Evolutionary conservation across 2,797 vertebrate genomes (phyloP).

Genomic region (Dicrostonyx torquatus): DNA sequence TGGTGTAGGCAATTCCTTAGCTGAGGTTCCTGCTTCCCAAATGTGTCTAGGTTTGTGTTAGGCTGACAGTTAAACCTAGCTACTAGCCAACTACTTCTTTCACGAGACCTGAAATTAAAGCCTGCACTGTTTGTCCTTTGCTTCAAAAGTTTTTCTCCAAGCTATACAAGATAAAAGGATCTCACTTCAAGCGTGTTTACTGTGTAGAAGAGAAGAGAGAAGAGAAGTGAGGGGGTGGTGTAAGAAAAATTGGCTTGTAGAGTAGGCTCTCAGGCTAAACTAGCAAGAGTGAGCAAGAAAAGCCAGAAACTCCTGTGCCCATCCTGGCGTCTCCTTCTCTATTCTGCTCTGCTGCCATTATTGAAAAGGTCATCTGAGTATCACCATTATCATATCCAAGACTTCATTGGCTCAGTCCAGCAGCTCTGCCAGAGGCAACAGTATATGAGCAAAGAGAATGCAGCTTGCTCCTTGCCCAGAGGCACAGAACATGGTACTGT

Average conservation of each 20-base stretch:
- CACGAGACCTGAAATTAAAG: background rate
- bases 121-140: constrained; percentile 4
- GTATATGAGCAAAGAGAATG: background rate
- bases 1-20: background rate
- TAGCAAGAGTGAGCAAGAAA: background rate
- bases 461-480: background rate
- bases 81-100: background rate
- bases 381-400: background rate
- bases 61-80: background rate
- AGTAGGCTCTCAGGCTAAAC: background rate
- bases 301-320: background rate
- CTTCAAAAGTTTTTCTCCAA: background rate
- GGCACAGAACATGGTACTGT: background rate
- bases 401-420: background rate
- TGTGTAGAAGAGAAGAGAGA: background rate
- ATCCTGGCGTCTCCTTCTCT: background rate
- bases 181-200: background rate
- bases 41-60: background rate
- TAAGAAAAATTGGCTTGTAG: background rate
- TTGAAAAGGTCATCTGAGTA: background rate
- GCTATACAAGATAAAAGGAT: background rate
- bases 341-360: background rate
- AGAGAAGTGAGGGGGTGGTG: background rate
- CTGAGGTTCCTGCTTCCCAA: background rate
- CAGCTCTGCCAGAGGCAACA: background rate